A percentile compares a stretch with the other conserved stretches of the same genome.
Evolutionary conservation across 2,113 vertebrate species (phyloP).

Genomic region (Deroptyus accipitrinus): DNA sequence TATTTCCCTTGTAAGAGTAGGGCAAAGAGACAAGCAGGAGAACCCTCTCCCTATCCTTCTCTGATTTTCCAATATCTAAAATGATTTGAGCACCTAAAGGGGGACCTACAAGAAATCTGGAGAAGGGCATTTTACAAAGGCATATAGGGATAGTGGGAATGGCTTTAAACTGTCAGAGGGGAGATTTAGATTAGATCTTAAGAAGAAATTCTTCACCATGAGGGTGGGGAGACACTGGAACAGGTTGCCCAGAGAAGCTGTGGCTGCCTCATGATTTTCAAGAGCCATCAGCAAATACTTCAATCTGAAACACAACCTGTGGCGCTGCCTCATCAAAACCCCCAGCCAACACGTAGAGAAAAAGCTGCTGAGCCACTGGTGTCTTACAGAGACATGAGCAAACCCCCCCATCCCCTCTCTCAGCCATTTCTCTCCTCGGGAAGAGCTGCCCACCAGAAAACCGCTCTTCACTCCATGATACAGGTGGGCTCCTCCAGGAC

Average conservation of each 20-base stretch:
- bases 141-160: neutral
- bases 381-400: neutral
- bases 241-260: neutral
- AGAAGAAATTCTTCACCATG: neutral
- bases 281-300: neutral
- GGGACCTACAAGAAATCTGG: neutral
- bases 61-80: neutral
- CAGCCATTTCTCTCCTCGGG: rapidly evolving
- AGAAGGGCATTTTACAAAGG: neutral
- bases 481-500: neutral
- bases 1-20: neutral
- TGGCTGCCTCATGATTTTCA: neutral
- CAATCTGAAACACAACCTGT: neutral
- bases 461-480: rapidly evolving
- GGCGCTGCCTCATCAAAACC: rapidly evolving
- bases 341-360: neutral
- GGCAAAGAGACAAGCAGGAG: neutral
- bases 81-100: neutral
- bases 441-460: neutral
- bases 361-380: rapidly evolving
- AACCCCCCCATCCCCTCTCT: neutral
- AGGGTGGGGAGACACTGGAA: neutral
- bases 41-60: neutral
- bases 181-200: neutral
- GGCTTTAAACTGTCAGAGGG: neutral